Percentiles rank a stretch among this genome's conserved stretches.
phyloP scores from a whole-genome alignment of 2,797 vertebrate genomes.

The Helarctos malayanus region DNA sequence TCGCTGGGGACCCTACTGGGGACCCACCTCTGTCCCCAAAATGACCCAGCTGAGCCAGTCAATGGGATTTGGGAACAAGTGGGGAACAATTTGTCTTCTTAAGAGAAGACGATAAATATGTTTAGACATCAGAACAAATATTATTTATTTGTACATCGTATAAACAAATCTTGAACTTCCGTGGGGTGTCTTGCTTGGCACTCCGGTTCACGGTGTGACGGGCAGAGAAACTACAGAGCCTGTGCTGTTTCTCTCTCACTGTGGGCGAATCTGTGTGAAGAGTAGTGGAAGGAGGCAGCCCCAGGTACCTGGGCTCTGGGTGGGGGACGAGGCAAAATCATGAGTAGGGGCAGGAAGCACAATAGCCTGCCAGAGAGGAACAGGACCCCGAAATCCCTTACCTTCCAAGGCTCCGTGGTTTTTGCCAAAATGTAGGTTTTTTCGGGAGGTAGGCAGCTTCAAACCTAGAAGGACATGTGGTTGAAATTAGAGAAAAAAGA shows the following conservation, averaged over 20 bases:
- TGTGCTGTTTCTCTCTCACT: background rate
- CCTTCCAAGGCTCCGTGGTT: background rate
- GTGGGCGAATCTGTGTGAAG: background rate
- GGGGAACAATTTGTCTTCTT: background rate
- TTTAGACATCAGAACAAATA: background rate
- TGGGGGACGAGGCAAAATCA: background rate
- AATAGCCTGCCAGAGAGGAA: background rate
- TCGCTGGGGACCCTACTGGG: background rate
- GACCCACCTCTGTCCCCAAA: background rate
- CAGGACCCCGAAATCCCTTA: background rate
- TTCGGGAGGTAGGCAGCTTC: background rate
- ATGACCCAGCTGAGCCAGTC: background rate
- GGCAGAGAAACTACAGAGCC: background rate
- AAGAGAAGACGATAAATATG: background rate
- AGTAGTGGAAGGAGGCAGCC: no score
- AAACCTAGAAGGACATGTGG: conserved; percentile 67
- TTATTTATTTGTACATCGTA: no score
- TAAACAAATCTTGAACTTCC: background rate
- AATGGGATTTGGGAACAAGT: background rate
- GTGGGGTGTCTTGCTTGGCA: background rate
- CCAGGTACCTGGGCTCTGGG: background rate
- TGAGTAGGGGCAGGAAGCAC: background rate
- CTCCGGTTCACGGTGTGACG: no score
- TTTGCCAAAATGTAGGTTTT: background rate
- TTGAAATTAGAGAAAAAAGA: conserved; percentile 68